These are phyloP conservation scores for Cheiracanthium punctorium DNA, from an alignment of 2,888 invertebrate species.

Conservation along the genomic window DNA sequence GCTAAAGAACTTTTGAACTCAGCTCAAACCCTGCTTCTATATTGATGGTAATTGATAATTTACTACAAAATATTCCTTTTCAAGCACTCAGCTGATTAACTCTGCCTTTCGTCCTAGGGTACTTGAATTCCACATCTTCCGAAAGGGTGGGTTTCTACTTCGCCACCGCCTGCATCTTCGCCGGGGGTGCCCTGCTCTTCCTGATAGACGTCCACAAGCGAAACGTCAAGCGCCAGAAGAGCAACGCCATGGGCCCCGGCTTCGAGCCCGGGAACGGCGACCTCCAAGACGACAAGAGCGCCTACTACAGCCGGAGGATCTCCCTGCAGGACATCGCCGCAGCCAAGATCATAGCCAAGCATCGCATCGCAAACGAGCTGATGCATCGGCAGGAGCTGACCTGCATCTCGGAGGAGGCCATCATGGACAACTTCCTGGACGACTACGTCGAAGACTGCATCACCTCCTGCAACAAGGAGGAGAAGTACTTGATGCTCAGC, in stretches of 20 bases:
- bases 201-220: conserved; percentile 87
- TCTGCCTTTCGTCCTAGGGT: no score
- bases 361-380: conserved; percentile 50
- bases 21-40: no score
- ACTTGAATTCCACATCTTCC: conserved; percentile 86
- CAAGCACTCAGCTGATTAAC: no score
- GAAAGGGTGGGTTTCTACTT: conserved; percentile 89
- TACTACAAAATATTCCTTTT: no score
- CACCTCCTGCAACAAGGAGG: conserved; percentile 80
- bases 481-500: conserved; percentile 89
- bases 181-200: conserved; percentile 86
- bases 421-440: conserved; percentile 72
- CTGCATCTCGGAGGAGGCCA: conserved; percentile 83
- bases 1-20: no score
- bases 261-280: conserved; percentile 41
- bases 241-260: conserved; percentile 45
- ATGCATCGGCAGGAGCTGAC: conserved; percentile 81
- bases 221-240: conserved; percentile 78
- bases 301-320: conserved; percentile 35
- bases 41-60: no score
- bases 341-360: conserved; percentile 58
- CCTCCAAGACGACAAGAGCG: conserved; percentile 18
- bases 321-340: conserved; percentile 48
- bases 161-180: conserved; percentile 86
- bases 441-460: conserved; percentile 73